Conservation (phyloP, 2,797 vertebrate species). For the Staurois parvus region DNA sequence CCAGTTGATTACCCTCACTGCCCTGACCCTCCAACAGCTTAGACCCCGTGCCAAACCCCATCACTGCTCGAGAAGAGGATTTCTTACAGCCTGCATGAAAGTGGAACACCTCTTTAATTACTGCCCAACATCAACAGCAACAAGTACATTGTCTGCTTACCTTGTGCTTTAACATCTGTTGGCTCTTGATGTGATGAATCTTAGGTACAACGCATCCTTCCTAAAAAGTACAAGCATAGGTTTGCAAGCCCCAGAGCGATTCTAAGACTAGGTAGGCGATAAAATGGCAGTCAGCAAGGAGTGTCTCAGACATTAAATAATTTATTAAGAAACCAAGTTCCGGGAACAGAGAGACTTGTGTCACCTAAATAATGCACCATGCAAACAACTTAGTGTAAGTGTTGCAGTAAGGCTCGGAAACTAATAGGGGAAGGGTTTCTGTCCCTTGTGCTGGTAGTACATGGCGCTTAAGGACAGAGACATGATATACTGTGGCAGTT, state of each 20-base stretch:
- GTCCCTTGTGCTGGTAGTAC: constrained; percentile 7
- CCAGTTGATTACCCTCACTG: too few species aligned
- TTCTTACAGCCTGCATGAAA: too few species aligned
- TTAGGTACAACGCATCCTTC: not conserved
- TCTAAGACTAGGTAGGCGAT: constrained; percentile 22
- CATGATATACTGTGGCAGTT: constrained; percentile 1
- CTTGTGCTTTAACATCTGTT: not conserved
- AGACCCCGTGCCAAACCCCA: too few species aligned
- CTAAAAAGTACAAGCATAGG: not conserved
- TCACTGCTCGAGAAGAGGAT: too few species aligned
- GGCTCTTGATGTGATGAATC: not conserved
- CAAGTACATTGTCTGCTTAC: constrained; percentile 12
- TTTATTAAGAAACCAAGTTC: constrained; percentile 46
- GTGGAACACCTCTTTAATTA: too few species aligned
- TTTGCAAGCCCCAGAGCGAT: not conserved
- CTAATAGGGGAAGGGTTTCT: constrained; percentile 27
- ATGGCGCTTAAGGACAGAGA: not conserved
- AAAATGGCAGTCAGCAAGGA: constrained; percentile 18
- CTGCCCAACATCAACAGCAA: not conserved
- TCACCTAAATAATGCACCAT: constrained; percentile 58
- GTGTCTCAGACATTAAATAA: constrained; percentile 34
- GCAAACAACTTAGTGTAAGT: constrained; percentile 45
- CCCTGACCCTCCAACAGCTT: too few species aligned
- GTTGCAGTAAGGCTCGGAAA: constrained; percentile 25
- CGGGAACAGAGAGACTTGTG: constrained; percentile 56